A percentile compares a stretch with the other conserved stretches of the same genome.
phyloP scores from a whole-genome alignment of 2,888 invertebrate genomes.

The Leptinotarsa haldemani region DNA sequence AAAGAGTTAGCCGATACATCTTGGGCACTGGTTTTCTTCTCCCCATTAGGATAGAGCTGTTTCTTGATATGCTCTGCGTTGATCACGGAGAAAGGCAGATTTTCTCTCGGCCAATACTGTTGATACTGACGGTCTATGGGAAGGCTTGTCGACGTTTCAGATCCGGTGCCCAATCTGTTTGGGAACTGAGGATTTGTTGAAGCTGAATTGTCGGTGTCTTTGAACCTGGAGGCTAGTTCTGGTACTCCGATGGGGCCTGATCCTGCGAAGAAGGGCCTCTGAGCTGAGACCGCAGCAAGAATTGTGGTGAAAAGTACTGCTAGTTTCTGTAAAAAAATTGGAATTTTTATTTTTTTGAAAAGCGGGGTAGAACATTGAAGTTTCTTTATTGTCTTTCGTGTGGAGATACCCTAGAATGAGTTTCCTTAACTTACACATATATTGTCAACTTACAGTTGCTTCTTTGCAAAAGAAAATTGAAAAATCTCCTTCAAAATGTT shows the following conservation, averaged over 20 bases:
- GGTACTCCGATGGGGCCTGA: slow-evolving; percentile 73
- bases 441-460: no score
- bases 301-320: slow-evolving; percentile 21
- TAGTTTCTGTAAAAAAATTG: slow-evolving; percentile 26
- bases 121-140: neutral
- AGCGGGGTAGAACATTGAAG: neutral
- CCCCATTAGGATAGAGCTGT: neutral
- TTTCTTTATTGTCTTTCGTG: no score
- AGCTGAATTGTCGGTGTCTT: slow-evolving; percentile 39
- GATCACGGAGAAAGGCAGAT: neutral
- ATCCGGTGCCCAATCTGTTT: neutral
- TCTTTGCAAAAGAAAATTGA: no score
- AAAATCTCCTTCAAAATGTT: no score
- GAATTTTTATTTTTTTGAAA: neutral
- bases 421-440: no score
- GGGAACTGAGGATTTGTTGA: slow-evolving; percentile 18
- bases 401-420: no score
- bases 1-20: neutral
- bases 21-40: neutral
- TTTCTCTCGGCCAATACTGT: slow-evolving; percentile 1
- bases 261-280: slow-evolving; percentile 75
- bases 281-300: slow-evolving; percentile 61
- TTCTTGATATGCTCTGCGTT: slow-evolving; percentile 7
- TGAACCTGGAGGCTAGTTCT: slow-evolving; percentile 66
- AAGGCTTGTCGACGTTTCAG: neutral